Conservation (phyloP, 1,140 invertebrate species). For the Papilio dardanus region DNA sequence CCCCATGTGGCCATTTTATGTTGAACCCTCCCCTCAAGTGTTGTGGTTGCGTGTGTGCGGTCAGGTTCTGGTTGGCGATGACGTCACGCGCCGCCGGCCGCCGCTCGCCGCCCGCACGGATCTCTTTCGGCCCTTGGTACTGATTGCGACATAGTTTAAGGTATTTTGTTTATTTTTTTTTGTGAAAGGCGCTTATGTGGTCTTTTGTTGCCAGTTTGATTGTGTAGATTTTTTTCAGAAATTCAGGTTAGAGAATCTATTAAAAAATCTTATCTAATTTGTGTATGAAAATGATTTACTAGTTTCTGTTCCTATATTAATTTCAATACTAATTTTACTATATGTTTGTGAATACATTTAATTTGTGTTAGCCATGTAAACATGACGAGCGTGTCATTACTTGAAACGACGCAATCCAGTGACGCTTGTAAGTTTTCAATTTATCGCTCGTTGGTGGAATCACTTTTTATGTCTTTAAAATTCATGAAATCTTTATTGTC, state of each 20-base stretch:
- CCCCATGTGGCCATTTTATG: conserved; percentile 44
- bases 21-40: conserved; percentile 48
- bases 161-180: conserved; percentile 38
- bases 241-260: background rate
- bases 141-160: conserved; percentile 55
- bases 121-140: conserved; percentile 81
- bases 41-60: conserved; percentile 46
- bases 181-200: background rate
- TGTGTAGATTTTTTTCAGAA: background rate
- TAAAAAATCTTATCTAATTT: background rate
- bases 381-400: background rate
- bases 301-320: background rate
- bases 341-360: background rate
- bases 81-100: conserved; percentile 59
- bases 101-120: conserved; percentile 68
- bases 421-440: background rate
- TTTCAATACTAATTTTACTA: background rate
- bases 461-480: background rate
- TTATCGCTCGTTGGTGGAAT: background rate
- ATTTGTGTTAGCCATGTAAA: background rate
- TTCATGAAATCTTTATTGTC: background rate
- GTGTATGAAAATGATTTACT: background rate
- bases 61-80: conserved; percentile 73
- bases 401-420: background rate
- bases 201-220: background rate